These are phyloP conservation scores for Gymnothorax javanicus DNA, from an alignment of 2,797 vertebrate species.

Conservation along the genomic window DNA sequence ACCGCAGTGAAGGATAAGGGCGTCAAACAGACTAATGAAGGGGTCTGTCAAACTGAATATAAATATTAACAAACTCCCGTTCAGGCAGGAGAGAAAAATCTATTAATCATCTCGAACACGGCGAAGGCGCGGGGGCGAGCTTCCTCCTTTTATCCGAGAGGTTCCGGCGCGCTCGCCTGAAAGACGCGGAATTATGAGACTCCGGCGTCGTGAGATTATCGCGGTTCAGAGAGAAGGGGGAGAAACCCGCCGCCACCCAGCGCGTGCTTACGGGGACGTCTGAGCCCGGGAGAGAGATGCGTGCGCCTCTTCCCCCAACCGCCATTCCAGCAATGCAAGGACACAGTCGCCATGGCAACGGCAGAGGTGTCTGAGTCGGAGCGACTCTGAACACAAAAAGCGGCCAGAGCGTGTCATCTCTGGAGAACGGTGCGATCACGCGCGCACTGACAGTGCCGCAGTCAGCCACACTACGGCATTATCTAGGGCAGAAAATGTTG, in stretches of 20 bases:
- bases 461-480: background rate
- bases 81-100: background rate
- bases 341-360: constrained; percentile 36
- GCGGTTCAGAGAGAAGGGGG: background rate
- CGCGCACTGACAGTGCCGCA: background rate
- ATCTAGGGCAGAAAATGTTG: background rate
- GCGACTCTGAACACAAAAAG: constrained; percentile 18
- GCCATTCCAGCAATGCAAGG: constrained; percentile 20
- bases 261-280: background rate
- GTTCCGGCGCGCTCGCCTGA: background rate
- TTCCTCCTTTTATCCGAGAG: background rate
- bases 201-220: background rate
- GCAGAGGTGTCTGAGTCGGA: constrained; percentile 35
- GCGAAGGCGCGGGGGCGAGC: background rate
- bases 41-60: constrained; percentile 7
- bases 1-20: background rate
- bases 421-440: background rate
- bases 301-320: background rate
- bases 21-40: constrained; percentile 23
- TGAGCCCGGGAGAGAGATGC: constrained; percentile 5
- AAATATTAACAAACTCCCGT: constrained; percentile 4
- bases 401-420: constrained; percentile 1
- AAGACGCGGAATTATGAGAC: background rate
- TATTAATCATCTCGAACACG: background rate
- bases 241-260: constrained; percentile 1